Conservation (phyloP, 2,113 vertebrate species). For the Lampris incognitus region DNA sequence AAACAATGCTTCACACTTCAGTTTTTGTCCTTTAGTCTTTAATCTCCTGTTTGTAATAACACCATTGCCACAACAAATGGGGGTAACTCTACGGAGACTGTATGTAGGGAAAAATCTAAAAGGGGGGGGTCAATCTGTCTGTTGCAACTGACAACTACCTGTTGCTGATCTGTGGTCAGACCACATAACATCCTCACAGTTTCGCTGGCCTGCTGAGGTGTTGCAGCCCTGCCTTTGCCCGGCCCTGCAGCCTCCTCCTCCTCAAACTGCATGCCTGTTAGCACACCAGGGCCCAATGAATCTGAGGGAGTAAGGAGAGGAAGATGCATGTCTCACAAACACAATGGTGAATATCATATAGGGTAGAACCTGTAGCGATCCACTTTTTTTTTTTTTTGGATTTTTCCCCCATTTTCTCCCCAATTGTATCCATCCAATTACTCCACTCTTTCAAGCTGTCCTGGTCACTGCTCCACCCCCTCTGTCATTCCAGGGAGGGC, state of each 20-base stretch:
- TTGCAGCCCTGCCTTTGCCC: conserved; percentile 43
- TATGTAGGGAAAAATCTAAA: no score
- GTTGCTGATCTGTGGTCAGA: conserved; percentile 70
- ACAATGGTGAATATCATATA: not conserved
- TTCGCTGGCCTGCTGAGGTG: conserved; percentile 60
- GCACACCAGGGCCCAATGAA: conserved; percentile 36
- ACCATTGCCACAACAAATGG: no score
- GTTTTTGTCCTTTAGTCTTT: not conserved
- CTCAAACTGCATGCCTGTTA: conserved; percentile 73
- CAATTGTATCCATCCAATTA: no score
- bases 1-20: not conserved
- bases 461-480: no score
- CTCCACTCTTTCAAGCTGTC: no score
- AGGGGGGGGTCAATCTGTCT: not conserved
- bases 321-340: not conserved
- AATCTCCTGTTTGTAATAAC: not conserved
- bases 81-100: no score
- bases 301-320: conserved; percentile 49
- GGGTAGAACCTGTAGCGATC: not conserved
- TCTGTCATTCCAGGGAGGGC: no score
- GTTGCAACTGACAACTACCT: conserved; percentile 63
- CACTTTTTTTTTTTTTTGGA: no score
- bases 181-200: conserved; percentile 77
- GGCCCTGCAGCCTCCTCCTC: conserved; percentile 50
- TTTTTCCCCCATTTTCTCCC: no score